Conservation (phyloP, 1,140 invertebrate genomes). For the Drosophila arawakana region DNA sequence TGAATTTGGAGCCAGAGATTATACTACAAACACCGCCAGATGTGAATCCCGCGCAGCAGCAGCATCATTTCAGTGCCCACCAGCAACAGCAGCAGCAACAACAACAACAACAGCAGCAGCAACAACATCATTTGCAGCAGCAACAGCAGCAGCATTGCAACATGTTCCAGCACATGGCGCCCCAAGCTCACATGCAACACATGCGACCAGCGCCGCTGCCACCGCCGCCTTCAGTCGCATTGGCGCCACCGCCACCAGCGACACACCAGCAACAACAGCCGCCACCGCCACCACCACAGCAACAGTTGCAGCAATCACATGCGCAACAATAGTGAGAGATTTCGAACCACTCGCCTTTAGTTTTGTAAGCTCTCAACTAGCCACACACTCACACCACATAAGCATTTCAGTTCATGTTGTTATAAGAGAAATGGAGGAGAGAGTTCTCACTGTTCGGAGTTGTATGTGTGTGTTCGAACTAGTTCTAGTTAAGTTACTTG, state of each 20-base stretch:
- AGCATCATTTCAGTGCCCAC: slow-evolving; percentile 71
- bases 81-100: slow-evolving; percentile 72
- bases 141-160: slow-evolving; percentile 78
- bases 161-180: slow-evolving; percentile 83
- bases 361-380: slow-evolving; percentile 48
- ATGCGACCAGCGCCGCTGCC: slow-evolving; percentile 68
- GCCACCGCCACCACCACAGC: slow-evolving; percentile 43
- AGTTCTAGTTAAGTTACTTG: slow-evolving; percentile 2
- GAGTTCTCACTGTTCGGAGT: slow-evolving; percentile 12
- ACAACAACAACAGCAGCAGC: slow-evolving; percentile 71
- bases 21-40: slow-evolving; percentile 77
- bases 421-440: slow-evolving; percentile 10
- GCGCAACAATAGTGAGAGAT: slow-evolving; percentile 48
- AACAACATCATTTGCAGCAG: slow-evolving; percentile 62
- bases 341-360: slow-evolving; percentile 47
- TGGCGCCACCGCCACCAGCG: slow-evolving; percentile 63
- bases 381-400: slow-evolving; percentile 35
- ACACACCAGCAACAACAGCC: slow-evolving; percentile 66
- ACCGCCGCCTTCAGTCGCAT: slow-evolving; percentile 51
- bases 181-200: slow-evolving; percentile 78
- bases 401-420: slow-evolving; percentile 49
- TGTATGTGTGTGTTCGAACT: slow-evolving; percentile 6
- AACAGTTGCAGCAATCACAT: slow-evolving; percentile 56
- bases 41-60: slow-evolving; percentile 73
- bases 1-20: slow-evolving; percentile 79